Percentiles rank a stretch among this genome's conserved stretches.
phyloP scores from a whole-genome alignment of 2,888 invertebrate species.

The Diarsia dahlii region DNA sequence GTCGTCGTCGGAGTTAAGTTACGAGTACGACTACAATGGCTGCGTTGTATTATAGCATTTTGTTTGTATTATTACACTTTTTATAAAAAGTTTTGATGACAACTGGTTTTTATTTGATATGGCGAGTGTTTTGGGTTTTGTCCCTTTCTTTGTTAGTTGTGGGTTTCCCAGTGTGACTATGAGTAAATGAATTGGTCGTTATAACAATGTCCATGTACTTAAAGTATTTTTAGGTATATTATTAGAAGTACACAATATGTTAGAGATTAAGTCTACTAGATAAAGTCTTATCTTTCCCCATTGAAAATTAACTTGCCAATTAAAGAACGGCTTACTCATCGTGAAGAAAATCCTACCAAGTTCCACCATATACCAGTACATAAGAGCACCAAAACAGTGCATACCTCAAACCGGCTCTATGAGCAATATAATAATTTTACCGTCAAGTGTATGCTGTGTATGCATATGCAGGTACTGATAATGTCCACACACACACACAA shows the following conservation, averaged over 20 bases:
- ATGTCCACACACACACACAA: slow-evolving; percentile 41
- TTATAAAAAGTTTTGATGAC: slow-evolving; percentile 39
- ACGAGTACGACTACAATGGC: slow-evolving; percentile 58
- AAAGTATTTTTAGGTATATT: neutral
- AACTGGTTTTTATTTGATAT: slow-evolving; percentile 41
- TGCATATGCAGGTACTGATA: slow-evolving; percentile 64
- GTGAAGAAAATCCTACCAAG: neutral
- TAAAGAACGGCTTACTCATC: neutral
- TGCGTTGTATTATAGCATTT: slow-evolving; percentile 34
- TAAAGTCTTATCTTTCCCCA: neutral
- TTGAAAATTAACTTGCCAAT: neutral
- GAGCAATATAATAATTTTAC: slow-evolving; percentile 47
- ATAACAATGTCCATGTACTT: neutral
- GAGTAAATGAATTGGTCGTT: neutral
- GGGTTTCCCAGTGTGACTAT: neutral
- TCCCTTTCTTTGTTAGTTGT: slow-evolving; percentile 3
- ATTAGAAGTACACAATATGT: neutral
- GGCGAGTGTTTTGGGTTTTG: slow-evolving; percentile 6
- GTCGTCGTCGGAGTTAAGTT: slow-evolving; percentile 46
- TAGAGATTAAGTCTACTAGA: neutral
- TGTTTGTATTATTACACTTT: slow-evolving; percentile 42
- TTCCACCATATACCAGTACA: neutral
- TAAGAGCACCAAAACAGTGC: neutral
- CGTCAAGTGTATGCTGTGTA: slow-evolving; percentile 46
- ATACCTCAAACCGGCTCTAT: slow-evolving; percentile 15